Evolutionary conservation across 2,888 invertebrate genomes (phyloP).

Genomic region (Drosophila subsilvestris): DNA sequence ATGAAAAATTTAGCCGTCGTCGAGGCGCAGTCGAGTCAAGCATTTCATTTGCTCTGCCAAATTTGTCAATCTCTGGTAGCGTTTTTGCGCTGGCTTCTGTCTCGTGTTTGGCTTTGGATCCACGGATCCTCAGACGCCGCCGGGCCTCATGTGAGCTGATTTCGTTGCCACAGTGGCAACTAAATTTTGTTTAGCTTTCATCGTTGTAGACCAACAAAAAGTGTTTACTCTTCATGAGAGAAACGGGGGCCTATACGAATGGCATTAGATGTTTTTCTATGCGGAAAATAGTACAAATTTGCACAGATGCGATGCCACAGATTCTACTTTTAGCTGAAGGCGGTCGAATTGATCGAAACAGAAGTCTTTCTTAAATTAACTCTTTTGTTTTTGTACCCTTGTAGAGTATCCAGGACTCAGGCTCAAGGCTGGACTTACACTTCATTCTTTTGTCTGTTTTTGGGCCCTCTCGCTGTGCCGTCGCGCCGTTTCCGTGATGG

Average conservation of each 20-base stretch:
- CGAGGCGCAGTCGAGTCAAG: conserved; percentile 34
- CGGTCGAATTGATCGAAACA: too few relatives aligned
- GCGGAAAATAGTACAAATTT: too few relatives aligned
- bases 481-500: conserved; percentile 15
- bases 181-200: conserved; percentile 33
- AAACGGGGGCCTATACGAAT: background rate
- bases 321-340: background rate
- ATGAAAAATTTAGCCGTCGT: conserved; percentile 69
- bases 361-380: too few relatives aligned
- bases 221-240: conserved; percentile 19
- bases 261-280: background rate
- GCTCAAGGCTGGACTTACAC: background rate
- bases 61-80: conserved; percentile 72
- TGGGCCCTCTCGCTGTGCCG: background rate
- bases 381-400: background rate
- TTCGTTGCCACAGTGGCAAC: conserved; percentile 3
- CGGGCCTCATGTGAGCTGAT: conserved; percentile 52
- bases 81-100: conserved; percentile 19
- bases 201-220: conserved; percentile 19
- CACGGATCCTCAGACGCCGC: conserved; percentile 44
- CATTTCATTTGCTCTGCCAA: conserved; percentile 69
- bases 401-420: background rate
- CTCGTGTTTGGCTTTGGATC: conserved; percentile 19
- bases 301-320: too few relatives aligned
- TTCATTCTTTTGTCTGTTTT: conserved; percentile 3